Conservation (phyloP, 1,140 invertebrate species). For the Cyclina sinensis region DNA sequence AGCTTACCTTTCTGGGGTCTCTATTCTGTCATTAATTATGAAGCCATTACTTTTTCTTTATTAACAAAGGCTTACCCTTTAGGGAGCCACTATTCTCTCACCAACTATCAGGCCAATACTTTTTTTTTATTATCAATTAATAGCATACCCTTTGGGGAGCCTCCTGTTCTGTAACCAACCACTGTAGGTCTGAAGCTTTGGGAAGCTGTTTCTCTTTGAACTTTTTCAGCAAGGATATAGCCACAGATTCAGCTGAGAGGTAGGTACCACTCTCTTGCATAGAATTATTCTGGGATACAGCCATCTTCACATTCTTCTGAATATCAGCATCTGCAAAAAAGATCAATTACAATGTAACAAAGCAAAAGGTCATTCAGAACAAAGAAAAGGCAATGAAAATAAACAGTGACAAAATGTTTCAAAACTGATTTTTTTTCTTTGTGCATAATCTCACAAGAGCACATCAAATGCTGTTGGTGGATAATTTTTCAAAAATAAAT, state of each 20-base stretch:
- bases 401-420: too few relatives aligned
- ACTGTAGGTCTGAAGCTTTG: constrained; percentile 92
- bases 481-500: too few relatives aligned
- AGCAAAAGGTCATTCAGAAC: too few relatives aligned
- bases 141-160: constrained; percentile 90
- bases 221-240: constrained; percentile 91
- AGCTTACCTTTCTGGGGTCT: neutral
- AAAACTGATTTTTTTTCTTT: too few relatives aligned
- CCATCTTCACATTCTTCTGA: constrained; percentile 59
- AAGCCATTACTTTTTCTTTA: neutral
- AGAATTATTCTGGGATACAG: neutral
- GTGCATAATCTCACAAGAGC: too few relatives aligned
- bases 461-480: too few relatives aligned
- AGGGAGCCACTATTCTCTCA: neutral
- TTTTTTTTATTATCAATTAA: too few relatives aligned
- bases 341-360: too few relatives aligned
- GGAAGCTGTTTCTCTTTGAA: constrained; percentile 93
- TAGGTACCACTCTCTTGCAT: constrained; percentile 36
- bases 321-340: constrained; percentile 78
- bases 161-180: constrained; percentile 94
- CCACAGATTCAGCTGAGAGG: constrained; percentile 92
- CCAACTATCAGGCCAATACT: neutral
- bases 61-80: neutral
- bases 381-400: too few relatives aligned
- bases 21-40: neutral